Evolutionary conservation across 1,140 invertebrate genomes (phyloP), one percentile per base, ranked within the genome.

Genomic region (Drosophila baimaii): DNA sequence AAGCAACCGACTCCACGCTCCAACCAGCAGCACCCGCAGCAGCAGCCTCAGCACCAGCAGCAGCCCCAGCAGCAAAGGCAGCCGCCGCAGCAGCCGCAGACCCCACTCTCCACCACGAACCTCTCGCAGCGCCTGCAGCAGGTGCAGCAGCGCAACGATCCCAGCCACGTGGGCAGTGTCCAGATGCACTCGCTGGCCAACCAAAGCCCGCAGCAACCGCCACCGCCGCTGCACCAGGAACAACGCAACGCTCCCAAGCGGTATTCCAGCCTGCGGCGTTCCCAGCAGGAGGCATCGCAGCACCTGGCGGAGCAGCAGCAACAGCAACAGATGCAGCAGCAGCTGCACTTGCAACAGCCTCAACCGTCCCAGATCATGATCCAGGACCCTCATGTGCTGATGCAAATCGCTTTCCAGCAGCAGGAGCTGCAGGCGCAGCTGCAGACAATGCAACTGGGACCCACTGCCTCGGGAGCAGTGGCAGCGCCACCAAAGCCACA

Each of bases 231-330:
- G 83, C 88, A 74, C 82, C 93, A 76, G 90, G 92, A 59, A 90
- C 93, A 79, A 21, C 69, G 88, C 29, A 90, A 77, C 43, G 89
- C 78, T 12, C 94, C 95, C n/a, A 96, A 96, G 86, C 93, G 95
- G 8, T 96, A 96, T 90, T 96, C 96, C 2, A 95, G 95, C 56
- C 93, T 96, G 77, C 92, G 96, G 64, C 93, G 95, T 31, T 93
- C 94, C 3, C 90, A 91, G 52, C 90, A 89, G 21, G 79, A 85
- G 47, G 81, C 90, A 17, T 79, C 85, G 9, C 71, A 81, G 23
- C 80, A 78, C 31, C 39, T 88, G 31, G 71, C 76, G 5, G 81
- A 81, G 37, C 81, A 90, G 19, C 86, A 90, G 31, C 82, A 89
- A 31, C 77, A 81, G 39, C 92, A 89, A 51, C 86, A 90, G 43